Conservation (phyloP, 2,113 vertebrate genomes). For the Salvelinus sp. region DNA sequence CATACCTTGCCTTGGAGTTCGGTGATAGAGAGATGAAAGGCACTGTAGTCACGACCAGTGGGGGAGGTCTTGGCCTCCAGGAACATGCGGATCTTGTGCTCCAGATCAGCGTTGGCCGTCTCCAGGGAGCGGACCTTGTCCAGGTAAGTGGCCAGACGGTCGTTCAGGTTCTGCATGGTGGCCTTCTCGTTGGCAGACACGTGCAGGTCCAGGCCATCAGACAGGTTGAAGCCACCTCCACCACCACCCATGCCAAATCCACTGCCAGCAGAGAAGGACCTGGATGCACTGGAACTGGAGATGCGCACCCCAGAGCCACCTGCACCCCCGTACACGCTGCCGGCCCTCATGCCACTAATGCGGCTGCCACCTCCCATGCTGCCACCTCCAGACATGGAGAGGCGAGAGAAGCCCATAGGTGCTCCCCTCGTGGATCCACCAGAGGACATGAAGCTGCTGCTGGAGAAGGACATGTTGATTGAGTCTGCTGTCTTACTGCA, state of each 20-base stretch:
- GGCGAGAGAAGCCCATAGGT: not conserved
- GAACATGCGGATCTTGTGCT: constrained; percentile 71
- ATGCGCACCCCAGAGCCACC: constrained; percentile 43
- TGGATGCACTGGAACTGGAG: constrained; percentile 35
- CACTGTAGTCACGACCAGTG: constrained; percentile 43
- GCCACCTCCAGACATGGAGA: constrained; percentile 13
- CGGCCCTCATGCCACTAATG: constrained; percentile 2
- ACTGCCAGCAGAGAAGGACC: not conserved
- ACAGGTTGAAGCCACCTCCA: constrained; percentile 7
- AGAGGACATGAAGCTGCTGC: not conserved
- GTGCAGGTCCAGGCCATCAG: constrained; percentile 11
- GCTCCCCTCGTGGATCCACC: constrained; percentile 6
- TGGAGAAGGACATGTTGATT: constrained; percentile 1
- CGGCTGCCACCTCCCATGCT: not conserved
- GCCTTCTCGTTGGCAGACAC: constrained; percentile 61
- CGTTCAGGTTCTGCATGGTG: constrained; percentile 77
- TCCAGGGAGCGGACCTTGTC: constrained; percentile 72
- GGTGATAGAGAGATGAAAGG: constrained; percentile 50
- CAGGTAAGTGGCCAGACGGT: constrained; percentile 73
- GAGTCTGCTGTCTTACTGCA: constrained; percentile 35
- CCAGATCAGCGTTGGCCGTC: constrained; percentile 67
- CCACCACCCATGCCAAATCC: not conserved
- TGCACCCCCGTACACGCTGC: constrained; percentile 63
- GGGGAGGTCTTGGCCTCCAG: constrained; percentile 58
- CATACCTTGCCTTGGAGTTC: constrained; percentile 67